Percentiles rank a stretch among this genome's conserved stretches.
Evolutionary conservation across 2,113 vertebrate species (phyloP).

Genomic region (Callospermophilus lateralis): DNA sequence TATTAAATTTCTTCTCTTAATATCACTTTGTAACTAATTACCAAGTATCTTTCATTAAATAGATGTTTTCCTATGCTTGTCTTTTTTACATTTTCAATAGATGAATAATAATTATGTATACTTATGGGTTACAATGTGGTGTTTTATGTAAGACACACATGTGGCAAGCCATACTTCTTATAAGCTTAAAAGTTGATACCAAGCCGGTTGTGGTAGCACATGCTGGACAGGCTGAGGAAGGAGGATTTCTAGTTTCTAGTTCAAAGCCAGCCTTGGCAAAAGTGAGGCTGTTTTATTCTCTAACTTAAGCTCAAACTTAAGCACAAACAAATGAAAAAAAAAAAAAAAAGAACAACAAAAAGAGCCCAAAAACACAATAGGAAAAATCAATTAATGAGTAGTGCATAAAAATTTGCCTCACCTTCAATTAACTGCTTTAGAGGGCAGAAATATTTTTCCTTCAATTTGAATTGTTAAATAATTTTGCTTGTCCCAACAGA

Average conservation of each 20-base stretch:
- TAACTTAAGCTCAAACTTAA: background rate
- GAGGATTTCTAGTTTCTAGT: too few species aligned
- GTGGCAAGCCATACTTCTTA: background rate
- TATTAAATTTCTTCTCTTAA: background rate
- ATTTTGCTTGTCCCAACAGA: background rate
- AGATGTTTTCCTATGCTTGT: background rate
- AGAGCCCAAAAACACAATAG: background rate
- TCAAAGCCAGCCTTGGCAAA: too few species aligned
- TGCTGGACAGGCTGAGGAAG: too few species aligned
- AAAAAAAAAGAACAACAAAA: background rate
- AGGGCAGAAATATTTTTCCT: background rate
- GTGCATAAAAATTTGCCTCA: background rate
- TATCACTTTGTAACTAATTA: background rate
- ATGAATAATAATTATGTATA: background rate
- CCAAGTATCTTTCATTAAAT: background rate
- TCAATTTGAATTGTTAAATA: background rate
- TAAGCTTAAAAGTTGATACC: background rate
- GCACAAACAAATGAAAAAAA: background rate
- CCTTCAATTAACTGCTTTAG: background rate
- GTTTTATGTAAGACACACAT: background rate
- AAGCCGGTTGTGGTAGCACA: too few species aligned
- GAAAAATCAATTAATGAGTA: background rate
- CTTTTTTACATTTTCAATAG: background rate
- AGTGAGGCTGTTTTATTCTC: background rate
- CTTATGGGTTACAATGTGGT: background rate